Evolutionary conservation across 2,888 invertebrate species (phyloP), one percentile per base, ranked within the genome.

Genomic region (Philaethria dido): DNA sequence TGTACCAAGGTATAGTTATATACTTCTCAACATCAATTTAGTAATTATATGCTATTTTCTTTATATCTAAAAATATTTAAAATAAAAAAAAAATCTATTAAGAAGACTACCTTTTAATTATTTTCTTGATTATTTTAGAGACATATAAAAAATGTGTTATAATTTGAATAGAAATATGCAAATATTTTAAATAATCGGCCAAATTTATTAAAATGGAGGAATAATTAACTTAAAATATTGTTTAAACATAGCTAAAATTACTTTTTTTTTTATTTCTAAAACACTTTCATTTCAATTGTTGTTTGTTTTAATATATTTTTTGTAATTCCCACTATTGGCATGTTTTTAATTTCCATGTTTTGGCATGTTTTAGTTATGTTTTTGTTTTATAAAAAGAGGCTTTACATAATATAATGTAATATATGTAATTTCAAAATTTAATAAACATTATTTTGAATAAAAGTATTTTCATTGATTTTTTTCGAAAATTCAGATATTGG

Each of bases 381-480:
- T 11, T 29, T 9, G 22, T 2, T 52, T 14, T 48, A 14, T 48
- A 2, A 52, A 39, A 52, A 52, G 52, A 52, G 52, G 52, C 52
- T 52, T 52, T 52, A 52, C 52, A 11, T 52, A 50, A 22, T 29
- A 2, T 52, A 62, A 42, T 62, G 42, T 62, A 50, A 62, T 48
- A 48, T 25, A 62, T 48, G 39, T 25, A 29, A 42, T 33, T 62
- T 52, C 42, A 39, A 36, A 62, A 39, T 39, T 62, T 42, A 62
- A 62, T 62, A 29, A 52, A 50, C 25, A 50, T n/a, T 25, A 52
- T 20, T 18, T 39, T 16, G 52, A 52, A 62, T 9, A 25, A 25
- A 4, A 9, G 50, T 33, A 29, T 33, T 52, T 52, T 33, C 1
- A 52, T 50, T 50, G 25, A 1, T 29, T 16, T 29, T 52, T 29